Conservation (phyloP, 2,888 invertebrate species). For the Eledona agricola region DNA sequence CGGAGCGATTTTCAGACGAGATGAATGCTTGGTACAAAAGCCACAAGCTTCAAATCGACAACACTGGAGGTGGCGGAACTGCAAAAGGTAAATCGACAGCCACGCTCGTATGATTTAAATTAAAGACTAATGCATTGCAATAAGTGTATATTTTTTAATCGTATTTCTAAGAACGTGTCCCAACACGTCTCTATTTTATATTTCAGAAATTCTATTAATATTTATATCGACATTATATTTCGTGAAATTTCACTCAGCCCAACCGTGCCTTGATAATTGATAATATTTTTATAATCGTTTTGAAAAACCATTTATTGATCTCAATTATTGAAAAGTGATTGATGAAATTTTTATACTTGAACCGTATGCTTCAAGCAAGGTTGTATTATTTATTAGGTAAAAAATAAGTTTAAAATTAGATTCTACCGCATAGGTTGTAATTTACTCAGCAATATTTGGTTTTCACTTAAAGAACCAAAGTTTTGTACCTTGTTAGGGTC, state of each 20-base stretch:
- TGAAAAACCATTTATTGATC: slow-evolving; percentile 22
- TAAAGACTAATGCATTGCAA: slow-evolving; percentile 25
- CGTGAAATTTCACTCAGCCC: too few relatives aligned
- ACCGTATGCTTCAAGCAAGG: slow-evolving; percentile 14
- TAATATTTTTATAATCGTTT: slow-evolving; percentile 10
- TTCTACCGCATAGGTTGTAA: slow-evolving; percentile 19
- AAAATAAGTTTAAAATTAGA: slow-evolving; percentile 13
- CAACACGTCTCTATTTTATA: slow-evolving; percentile 14
- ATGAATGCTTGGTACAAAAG: slow-evolving; percentile 68
- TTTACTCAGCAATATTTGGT: slow-evolving; percentile 46
- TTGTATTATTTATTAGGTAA: slow-evolving; percentile 12
- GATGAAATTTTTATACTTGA: slow-evolving; percentile 12
- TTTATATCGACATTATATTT: not conserved
- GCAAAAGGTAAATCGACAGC: slow-evolving; percentile 54
- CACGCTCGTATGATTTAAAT: slow-evolving; percentile 51
- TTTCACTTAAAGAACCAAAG: slow-evolving; percentile 48
- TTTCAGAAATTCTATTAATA: slow-evolving; percentile 8
- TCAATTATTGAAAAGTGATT: slow-evolving; percentile 21
- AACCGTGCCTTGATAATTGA: slow-evolving; percentile 22
- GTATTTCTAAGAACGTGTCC: slow-evolving; percentile 13
- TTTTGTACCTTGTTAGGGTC: slow-evolving; percentile 45
- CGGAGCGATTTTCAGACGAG: slow-evolving; percentile 65
- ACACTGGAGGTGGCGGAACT: slow-evolving; percentile 44
- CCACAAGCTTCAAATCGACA: slow-evolving; percentile 52
- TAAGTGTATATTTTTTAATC: slow-evolving; percentile 25